Evolutionary conservation across 2,888 invertebrate genomes (phyloP).

Genomic region (Camponotus fellah): DNA sequence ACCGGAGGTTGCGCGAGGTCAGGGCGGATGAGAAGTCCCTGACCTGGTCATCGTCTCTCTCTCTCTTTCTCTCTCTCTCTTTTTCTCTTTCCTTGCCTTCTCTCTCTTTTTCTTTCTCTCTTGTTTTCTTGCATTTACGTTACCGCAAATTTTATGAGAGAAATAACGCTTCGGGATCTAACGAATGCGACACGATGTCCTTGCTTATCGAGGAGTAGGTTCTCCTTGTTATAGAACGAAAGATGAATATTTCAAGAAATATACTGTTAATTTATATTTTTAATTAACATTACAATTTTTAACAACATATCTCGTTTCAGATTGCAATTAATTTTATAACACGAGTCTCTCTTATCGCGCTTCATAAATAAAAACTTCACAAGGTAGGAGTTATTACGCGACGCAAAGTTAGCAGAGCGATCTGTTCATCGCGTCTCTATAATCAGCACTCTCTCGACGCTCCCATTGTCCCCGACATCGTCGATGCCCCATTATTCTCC

Average conservation of each 20-base stretch:
- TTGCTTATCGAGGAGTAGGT: not conserved
- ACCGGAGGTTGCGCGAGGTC: conserved; percentile 77
- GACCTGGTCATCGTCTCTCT: conserved; percentile 78
- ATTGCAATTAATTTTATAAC: not conserved
- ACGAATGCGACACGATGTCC: conserved; percentile 56
- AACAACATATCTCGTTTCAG: not conserved
- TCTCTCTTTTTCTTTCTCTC: conserved; percentile 55
- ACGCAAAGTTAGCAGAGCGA: not conserved
- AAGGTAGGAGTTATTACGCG: not conserved
- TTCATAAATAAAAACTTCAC: not conserved
- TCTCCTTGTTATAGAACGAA: not conserved
- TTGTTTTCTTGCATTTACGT: conserved; percentile 59
- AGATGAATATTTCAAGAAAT: not conserved
- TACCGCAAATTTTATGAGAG: conserved; percentile 47
- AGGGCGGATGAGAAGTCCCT: conserved; percentile 80
- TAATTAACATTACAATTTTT: not conserved
- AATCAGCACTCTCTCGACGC: conserved; percentile 12
- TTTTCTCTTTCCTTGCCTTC: conserved; percentile 59
- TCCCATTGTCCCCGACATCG: conserved; percentile 21
- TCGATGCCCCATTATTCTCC: conserved; percentile 17
- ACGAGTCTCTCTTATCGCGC: not conserved
- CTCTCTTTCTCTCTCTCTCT: no score
- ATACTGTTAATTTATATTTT: no score
- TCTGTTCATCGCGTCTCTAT: not conserved
- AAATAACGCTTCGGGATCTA: conserved; percentile 52